Evolutionary conservation across 2,797 vertebrate species (phyloP).

Genomic region (Melanotaenia maccullochi): DNA sequence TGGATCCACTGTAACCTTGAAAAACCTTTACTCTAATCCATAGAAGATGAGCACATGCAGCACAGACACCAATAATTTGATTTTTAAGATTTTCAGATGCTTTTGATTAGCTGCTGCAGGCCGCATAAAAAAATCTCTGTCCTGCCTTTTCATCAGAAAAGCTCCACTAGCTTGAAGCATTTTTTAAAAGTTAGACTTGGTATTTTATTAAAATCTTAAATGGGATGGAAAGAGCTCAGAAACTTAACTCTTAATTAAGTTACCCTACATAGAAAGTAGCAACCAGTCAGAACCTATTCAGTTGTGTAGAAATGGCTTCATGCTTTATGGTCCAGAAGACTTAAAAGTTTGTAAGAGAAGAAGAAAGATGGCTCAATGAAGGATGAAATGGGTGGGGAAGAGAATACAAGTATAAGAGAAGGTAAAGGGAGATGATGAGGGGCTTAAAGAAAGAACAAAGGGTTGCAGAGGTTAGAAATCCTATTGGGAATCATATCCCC

Average conservation of each 20-base stretch:
- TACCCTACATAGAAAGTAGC: slow-evolving; percentile 34
- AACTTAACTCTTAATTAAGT: slow-evolving; percentile 54
- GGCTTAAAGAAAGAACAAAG: slow-evolving; percentile 45
- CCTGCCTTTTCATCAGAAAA: slow-evolving; percentile 39
- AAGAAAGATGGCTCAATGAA: slow-evolving; percentile 18
- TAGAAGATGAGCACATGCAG: neutral
- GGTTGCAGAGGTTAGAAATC: slow-evolving; percentile 60
- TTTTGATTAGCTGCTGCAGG: slow-evolving; percentile 17
- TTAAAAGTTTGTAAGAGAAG: slow-evolving; percentile 44
- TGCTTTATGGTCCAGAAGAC: slow-evolving; percentile 27
- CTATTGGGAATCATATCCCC: slow-evolving; percentile 60
- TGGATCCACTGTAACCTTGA: neutral
- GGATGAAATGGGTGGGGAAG: slow-evolving; percentile 17
- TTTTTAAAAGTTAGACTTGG: slow-evolving; percentile 37
- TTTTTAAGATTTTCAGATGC: slow-evolving; percentile 15
- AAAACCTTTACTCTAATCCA: neutral
- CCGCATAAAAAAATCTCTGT: slow-evolving; percentile 22
- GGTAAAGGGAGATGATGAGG: slow-evolving; percentile 52
- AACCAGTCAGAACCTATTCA: slow-evolving; percentile 28
- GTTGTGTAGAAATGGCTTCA: slow-evolving; percentile 15
- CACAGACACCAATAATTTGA: neutral
- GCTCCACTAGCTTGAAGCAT: slow-evolving; percentile 41
- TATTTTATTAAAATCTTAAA: slow-evolving; percentile 50
- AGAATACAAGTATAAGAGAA: slow-evolving; percentile 23
- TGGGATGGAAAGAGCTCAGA: slow-evolving; percentile 15